Evolutionary conservation across 1,140 invertebrate genomes (phyloP), one percentile per base, ranked within the genome.

Genomic region (Trichonephila clavata): DNA sequence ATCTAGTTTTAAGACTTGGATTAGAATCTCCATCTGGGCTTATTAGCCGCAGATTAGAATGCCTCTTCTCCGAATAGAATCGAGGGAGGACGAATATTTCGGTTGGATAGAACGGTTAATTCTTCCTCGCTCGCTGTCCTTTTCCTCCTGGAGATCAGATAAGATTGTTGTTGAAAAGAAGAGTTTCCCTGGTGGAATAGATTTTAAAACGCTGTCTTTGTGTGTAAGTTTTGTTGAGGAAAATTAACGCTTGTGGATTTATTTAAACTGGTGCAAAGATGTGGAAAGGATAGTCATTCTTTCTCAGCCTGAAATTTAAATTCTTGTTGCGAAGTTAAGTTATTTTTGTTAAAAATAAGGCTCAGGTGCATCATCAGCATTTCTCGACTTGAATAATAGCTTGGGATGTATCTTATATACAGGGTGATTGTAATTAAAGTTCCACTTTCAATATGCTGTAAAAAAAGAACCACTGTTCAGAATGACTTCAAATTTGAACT

Each of bases 1-100:
- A 24, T 77, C 24, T 16, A 77, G 71, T 77, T 77, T 77, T 77
- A 77, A 77, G 71, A 77, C 71, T 77, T 32, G 20, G 71, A 77
- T 77, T 77, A 77, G 27, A 32, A 27, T 77, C 71, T 77, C 71
- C 71, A 77, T 77, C 71, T 77, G 24, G 71, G 16, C 71, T 32
- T 77, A 77, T 77, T 77, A 77, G 24, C 71, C 16, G 71, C 32
- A 77, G 71, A 77, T 77, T 77, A 32, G 71, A 77, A 77, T 68
- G n/a, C 18, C 71, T 39, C 71, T 77, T 71, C 32, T 77, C 27
- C 27, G 27, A 20, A 77, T 39, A 39, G 71, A 77, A 77, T 18
- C 65, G 65, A 5, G 50, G 50, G 10, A 10, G 50, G 65, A 77
- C 27, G 27, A 77, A 77, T 77, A 77, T 39, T 39, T 77, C 27